Conservation (phyloP, 53 echinoderm and acorn worm genomes). For the Antedon mediterranea region DNA sequence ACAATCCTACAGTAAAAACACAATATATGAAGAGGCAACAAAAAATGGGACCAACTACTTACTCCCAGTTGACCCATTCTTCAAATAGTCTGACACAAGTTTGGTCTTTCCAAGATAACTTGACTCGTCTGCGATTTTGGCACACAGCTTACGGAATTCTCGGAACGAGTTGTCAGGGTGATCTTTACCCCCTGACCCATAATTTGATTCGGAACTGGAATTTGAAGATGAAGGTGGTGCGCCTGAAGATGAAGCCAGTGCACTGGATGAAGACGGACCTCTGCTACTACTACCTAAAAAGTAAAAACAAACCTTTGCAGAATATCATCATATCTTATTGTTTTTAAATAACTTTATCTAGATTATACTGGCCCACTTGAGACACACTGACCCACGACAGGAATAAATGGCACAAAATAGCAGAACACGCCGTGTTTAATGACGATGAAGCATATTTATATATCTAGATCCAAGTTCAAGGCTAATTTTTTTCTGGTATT, state of each 20-base stretch:
- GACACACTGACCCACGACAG: too few species aligned
- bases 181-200: neutral
- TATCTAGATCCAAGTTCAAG: too few species aligned
- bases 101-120: constrained; percentile 74
- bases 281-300: too few species aligned
- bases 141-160: constrained; percentile 81
- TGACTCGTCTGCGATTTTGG: constrained; percentile 61
- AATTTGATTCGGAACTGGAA: neutral
- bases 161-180: constrained; percentile 91
- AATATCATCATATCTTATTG: too few species aligned
- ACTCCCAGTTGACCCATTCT: constrained; percentile 57
- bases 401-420: too few species aligned
- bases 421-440: too few species aligned
- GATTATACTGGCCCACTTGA: too few species aligned
- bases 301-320: too few species aligned
- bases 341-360: too few species aligned
- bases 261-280: too few species aligned
- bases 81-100: constrained; percentile 47
- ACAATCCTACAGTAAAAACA: neutral
- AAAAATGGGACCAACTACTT: neutral
- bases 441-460: too few species aligned
- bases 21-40: neutral
- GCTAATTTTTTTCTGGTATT: too few species aligned
- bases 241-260: neutral
- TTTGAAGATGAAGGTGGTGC: neutral